These are phyloP conservation scores for Tortricodes alternella DNA, from an alignment of 2,888 invertebrate genomes.

Conservation along the genomic window DNA sequence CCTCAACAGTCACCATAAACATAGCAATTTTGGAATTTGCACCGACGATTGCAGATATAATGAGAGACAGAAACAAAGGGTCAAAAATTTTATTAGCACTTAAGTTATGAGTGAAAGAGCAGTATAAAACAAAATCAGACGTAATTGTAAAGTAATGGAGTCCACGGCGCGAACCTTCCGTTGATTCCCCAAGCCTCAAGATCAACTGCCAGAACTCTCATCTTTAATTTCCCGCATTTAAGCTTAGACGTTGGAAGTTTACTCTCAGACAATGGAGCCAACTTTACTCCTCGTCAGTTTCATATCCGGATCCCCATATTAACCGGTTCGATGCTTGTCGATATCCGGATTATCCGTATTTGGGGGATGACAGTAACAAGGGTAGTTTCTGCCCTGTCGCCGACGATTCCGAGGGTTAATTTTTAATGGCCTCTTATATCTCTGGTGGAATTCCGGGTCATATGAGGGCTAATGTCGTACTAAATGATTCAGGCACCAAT, in stretches of 20 bases:
- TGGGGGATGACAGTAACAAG: slow-evolving; percentile 73
- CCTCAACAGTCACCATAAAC: no score
- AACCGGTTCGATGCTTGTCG: slow-evolving; percentile 61
- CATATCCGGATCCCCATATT: slow-evolving; percentile 40
- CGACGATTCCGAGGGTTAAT: slow-evolving; percentile 29
- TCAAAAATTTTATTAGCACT: no score
- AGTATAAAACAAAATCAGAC: no score
- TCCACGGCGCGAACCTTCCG: no score
- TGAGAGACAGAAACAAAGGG: no score
- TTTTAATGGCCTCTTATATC: slow-evolving; percentile 30
- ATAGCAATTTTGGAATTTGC: no score
- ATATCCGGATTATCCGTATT: slow-evolving; percentile 67
- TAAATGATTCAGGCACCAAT: background rate
- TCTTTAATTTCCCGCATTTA: no score
- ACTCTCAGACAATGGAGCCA: slow-evolving; percentile 14
- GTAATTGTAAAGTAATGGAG: no score
- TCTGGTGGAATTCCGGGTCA: slow-evolving; percentile 8
- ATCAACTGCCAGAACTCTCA: background rate
- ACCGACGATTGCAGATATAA: no score
- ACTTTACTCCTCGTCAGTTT: slow-evolving; percentile 24
- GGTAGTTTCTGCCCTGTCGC: slow-evolving; percentile 60
- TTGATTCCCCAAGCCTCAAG: no score
- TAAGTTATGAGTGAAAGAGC: no score
- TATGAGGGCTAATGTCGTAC: no score
- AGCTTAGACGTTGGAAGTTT: background rate